Conservation (phyloP, 2,113 vertebrate species). For the Phrynosoma platyrhinos region DNA sequence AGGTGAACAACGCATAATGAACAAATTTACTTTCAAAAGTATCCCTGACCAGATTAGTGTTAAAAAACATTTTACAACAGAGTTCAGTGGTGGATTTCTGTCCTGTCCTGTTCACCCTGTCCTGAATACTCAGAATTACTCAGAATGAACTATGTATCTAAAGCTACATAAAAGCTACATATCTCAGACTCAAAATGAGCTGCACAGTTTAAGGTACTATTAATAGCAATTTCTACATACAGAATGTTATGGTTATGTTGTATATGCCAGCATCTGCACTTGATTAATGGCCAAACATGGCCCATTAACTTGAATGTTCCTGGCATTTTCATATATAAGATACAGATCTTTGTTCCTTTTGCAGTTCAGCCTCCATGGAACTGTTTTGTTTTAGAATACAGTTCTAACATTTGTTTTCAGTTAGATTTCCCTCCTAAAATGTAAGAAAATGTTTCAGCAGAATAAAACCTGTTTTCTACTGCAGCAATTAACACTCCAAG, state of each 20-base stretch:
- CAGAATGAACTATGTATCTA: no score
- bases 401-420: constrained; percentile 52
- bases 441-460: constrained; percentile 63
- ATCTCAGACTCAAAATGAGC: no score
- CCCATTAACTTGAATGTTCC: constrained; percentile 32
- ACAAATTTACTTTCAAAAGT: no score
- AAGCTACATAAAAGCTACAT: no score
- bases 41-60: no score
- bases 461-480: constrained; percentile 52
- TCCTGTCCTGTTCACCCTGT: no score
- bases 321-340: constrained; percentile 39
- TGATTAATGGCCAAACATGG: neutral
- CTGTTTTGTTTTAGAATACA: constrained; percentile 56
- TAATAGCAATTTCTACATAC: neutral
- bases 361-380: constrained; percentile 32
- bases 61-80: no score
- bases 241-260: neutral
- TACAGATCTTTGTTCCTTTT: neutral
- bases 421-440: constrained; percentile 44
- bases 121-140: no score
- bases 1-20: no score
- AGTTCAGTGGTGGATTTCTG: no score
- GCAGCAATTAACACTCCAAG: constrained; percentile 51
- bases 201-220: no score
- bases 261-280: neutral